A percentile compares a stretch with the other conserved stretches of the same genome.
These are phyloP conservation scores for Leucoraja ocellata DNA, from an alignment of 2,797 vertebrate genomes.

Conservation along the genomic window DNA sequence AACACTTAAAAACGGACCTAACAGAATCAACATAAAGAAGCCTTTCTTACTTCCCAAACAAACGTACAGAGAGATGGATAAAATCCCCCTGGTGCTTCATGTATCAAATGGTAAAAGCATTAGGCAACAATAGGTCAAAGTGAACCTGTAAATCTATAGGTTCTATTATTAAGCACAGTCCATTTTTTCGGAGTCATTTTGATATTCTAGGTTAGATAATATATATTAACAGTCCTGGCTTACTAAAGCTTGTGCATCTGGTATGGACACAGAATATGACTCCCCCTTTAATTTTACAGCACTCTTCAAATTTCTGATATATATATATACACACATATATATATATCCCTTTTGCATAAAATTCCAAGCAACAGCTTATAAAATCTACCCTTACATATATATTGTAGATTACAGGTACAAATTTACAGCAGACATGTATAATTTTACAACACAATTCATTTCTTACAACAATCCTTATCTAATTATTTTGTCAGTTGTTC, in stretches of 20 bases:
- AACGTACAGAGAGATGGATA: not conserved
- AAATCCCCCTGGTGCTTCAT: not conserved
- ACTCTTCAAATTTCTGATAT: not conserved
- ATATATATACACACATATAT: no score
- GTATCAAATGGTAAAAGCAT: not conserved
- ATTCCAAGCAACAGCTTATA: not conserved
- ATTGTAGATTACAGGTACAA: not conserved
- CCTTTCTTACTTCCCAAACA: not conserved
- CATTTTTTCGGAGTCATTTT: not conserved
- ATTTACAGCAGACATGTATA: not conserved
- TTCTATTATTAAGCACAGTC: not conserved
- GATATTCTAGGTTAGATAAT: not conserved
- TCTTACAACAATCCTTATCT: not conserved
- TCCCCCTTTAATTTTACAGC: not conserved
- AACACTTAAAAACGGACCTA: no score
- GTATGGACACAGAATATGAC: no score
- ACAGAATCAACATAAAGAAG: not conserved
- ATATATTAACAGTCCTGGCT: not conserved
- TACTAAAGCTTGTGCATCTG: no score
- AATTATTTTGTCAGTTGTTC: not conserved
- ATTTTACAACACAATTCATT: slow-evolving; percentile 13
- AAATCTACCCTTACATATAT: not conserved
- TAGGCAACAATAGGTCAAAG: not conserved
- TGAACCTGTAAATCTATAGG: not conserved
- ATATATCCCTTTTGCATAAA: not conserved